Conservation (phyloP, 2,797 vertebrate genomes). For the Hemibagrus guttatus region DNA sequence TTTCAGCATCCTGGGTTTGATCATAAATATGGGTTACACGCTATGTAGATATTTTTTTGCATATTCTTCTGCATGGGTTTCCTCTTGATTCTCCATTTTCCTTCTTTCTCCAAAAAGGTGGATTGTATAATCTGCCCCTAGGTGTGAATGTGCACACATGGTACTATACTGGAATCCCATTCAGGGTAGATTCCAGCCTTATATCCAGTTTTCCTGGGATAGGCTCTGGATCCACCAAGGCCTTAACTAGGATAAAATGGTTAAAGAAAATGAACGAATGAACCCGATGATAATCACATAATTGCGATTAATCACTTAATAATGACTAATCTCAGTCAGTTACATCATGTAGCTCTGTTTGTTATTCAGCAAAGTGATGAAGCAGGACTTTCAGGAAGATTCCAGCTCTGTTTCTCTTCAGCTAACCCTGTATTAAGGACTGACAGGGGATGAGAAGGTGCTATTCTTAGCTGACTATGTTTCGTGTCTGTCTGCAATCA, state of each 20-base stretch:
- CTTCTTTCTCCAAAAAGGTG: background rate
- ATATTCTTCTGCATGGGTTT: background rate
- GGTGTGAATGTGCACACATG: background rate
- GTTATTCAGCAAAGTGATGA: background rate
- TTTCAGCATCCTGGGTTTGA: background rate
- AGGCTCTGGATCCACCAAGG: background rate
- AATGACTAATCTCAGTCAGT: background rate
- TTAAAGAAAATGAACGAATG: too few species aligned
- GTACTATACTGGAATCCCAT: background rate
- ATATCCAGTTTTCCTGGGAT: background rate
- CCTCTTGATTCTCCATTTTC: background rate
- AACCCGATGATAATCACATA: background rate
- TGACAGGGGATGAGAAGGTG: slow-evolving; percentile 30
- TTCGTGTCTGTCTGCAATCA: slow-evolving; percentile 51
- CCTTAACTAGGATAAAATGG: background rate
- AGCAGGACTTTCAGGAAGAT: slow-evolving; percentile 22
- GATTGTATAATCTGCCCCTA: background rate
- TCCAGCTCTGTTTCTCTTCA: slow-evolving; percentile 30
- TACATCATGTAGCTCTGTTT: background rate
- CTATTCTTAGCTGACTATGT: slow-evolving; percentile 56
- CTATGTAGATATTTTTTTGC: background rate
- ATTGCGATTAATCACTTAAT: too few species aligned
- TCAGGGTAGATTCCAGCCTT: background rate
- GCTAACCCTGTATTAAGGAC: slow-evolving; percentile 45
- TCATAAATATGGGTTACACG: too few species aligned